These are phyloP conservation scores for Tricholauxania praeusta DNA, from an alignment of 2,888 invertebrate species.

Conservation along the genomic window DNA sequence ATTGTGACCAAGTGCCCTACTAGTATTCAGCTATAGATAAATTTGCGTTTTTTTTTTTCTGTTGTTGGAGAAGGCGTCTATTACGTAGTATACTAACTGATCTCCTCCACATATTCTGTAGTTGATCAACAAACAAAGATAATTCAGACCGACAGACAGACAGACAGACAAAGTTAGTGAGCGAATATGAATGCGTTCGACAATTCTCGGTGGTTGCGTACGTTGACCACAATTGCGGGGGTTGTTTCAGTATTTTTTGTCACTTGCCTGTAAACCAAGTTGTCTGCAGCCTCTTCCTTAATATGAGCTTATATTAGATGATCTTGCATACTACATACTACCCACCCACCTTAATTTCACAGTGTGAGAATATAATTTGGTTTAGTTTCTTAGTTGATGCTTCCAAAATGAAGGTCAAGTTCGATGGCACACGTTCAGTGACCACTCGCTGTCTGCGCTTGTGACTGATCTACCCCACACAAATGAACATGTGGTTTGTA, in stretches of 20 bases:
- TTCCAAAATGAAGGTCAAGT: conserved; percentile 27
- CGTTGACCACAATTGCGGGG: conserved; percentile 53
- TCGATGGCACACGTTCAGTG: conserved; percentile 16
- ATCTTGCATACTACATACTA: not conserved
- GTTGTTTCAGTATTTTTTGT: conserved; percentile 43
- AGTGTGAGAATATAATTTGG: not conserved
- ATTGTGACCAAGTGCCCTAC: conserved; percentile 34
- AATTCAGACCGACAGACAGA: conserved; percentile 44
- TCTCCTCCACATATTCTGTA: conserved; percentile 19
- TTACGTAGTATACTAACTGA: conserved; percentile 3
- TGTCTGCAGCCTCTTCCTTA: not conserved
- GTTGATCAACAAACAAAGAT: conserved; percentile 49
- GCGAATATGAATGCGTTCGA: conserved; percentile 7
- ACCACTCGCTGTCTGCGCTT: not conserved
- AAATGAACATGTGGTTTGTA: not conserved
- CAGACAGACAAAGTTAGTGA: conserved; percentile 16
- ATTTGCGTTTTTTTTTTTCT: not conserved
- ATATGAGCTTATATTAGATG: not conserved
- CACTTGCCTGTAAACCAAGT: conserved; percentile 39
- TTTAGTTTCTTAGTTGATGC: not conserved
- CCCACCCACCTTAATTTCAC: not conserved
- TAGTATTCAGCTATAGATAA: conserved; percentile 4
- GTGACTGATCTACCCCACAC: conserved; percentile 16
- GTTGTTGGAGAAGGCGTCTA: conserved; percentile 27
- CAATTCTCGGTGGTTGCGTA: conserved; percentile 15